A percentile compares a stretch with the other conserved stretches of the same genome.
Evolutionary conservation across 1,140 invertebrate genomes (phyloP).

Genomic region (Polypedilum vanderplanki): DNA sequence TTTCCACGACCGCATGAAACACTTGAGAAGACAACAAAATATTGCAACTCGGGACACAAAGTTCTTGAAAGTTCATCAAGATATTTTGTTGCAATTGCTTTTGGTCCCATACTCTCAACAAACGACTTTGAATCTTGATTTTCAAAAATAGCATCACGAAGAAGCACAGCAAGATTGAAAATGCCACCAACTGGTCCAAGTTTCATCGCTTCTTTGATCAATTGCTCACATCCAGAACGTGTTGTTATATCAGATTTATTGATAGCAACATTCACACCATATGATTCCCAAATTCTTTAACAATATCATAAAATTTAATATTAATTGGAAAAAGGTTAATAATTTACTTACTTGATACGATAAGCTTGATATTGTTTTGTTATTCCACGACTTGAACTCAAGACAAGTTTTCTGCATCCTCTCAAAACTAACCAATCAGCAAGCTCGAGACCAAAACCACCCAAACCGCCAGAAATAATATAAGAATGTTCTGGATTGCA

Average conservation of each 20-base stretch:
- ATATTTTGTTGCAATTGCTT: conserved; percentile 49
- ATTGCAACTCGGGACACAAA: conserved; percentile 48
- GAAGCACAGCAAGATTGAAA: conserved; percentile 72
- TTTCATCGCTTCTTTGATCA: conserved; percentile 54
- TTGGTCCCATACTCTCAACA: conserved; percentile 46
- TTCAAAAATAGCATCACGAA: conserved; percentile 55
- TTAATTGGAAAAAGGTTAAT: background rate
- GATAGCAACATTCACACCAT: conserved; percentile 55
- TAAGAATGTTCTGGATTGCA: conserved; percentile 47
- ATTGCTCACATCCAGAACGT: conserved; percentile 50
- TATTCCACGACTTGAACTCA: conserved; percentile 73
- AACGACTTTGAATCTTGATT: conserved; percentile 55
- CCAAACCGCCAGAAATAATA: conserved; percentile 66
- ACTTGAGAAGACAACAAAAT: conserved; percentile 70
- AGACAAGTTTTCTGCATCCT: conserved; percentile 68
- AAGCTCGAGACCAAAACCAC: conserved; percentile 85
- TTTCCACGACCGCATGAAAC: conserved; percentile 77
- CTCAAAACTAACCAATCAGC: conserved; percentile 76
- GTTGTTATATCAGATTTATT: conserved; percentile 58
- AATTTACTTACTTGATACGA: conserved; percentile 48
- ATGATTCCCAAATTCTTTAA: conserved; percentile 54
- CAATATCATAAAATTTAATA: conserved; percentile 31
- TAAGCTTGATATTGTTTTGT: conserved; percentile 71
- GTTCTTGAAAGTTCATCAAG: conserved; percentile 49
- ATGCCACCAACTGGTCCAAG: conserved; percentile 66